Conservation (phyloP, 2,113 vertebrate species). For the Heterocephalus glaber region DNA sequence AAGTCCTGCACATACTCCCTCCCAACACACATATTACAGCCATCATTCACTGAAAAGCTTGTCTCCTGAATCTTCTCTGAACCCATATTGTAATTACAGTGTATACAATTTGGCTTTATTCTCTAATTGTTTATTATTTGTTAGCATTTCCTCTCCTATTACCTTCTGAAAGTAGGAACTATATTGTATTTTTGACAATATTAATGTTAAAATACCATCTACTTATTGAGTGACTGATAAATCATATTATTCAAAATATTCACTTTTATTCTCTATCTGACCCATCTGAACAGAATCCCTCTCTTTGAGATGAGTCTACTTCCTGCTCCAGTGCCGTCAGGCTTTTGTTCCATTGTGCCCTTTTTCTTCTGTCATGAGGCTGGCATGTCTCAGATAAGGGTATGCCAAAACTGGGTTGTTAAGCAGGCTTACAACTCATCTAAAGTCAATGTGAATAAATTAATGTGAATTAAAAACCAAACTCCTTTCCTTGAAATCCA, state of each 20-base stretch:
- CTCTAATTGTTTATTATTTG: background rate
- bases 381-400: background rate
- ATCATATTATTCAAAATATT: slow-evolving; percentile 48
- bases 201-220: background rate
- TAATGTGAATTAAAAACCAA: background rate
- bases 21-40: background rate
- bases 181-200: background rate
- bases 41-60: background rate
- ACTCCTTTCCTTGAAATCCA: background rate
- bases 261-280: background rate
- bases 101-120: background rate
- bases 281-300: background rate
- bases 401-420: background rate
- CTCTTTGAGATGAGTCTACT: background rate
- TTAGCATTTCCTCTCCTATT: background rate
- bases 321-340: background rate
- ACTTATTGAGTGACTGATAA: background rate
- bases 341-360: background rate
- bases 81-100: background rate
- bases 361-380: background rate
- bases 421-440: background rate
- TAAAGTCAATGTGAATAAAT: background rate
- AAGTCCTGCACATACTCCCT: background rate
- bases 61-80: slow-evolving; percentile 4
- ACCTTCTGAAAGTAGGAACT: background rate